These are phyloP conservation scores for Trachelus tabidus DNA, from an alignment of 2,888 invertebrate genomes.

Conservation along the genomic window DNA sequence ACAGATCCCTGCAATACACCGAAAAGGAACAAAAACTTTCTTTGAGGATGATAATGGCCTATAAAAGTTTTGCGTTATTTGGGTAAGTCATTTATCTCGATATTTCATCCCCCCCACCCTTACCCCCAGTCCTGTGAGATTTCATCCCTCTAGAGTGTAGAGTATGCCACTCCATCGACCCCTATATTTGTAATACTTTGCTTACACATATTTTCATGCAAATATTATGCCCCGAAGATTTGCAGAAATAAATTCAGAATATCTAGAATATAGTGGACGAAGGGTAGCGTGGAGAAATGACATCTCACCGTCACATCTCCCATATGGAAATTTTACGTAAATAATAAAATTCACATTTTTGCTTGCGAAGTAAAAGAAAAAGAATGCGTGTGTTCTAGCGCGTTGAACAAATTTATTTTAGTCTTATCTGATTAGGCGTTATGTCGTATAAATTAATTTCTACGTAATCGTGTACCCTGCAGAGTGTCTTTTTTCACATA, in stretches of 20 bases:
- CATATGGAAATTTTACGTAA: not conserved
- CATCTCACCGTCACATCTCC: not conserved
- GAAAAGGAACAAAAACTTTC: slow-evolving; percentile 88
- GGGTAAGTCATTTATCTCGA: slow-evolving; percentile 76
- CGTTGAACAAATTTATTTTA: not conserved
- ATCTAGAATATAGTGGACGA: not conserved
- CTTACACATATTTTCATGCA: not conserved
- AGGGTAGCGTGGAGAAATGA: not conserved
- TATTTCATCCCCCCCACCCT: not conserved
- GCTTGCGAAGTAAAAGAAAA: not conserved
- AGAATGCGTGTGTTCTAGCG: not conserved
- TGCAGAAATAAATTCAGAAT: not conserved
- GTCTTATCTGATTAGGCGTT: not conserved
- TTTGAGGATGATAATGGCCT: slow-evolving; percentile 91
- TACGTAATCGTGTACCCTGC: not conserved
- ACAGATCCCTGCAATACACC: slow-evolving; percentile 88
- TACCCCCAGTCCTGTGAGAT: not conserved
- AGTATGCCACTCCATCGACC: slow-evolving; percentile 5
- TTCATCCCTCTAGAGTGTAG: not conserved
- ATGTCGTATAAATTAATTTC: not conserved
- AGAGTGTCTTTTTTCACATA: not conserved
- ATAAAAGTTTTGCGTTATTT: slow-evolving; percentile 91
- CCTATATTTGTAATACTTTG: not conserved
- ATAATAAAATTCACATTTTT: not conserved
- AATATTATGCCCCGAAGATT: not conserved